Base-by-base conservation (phyloP, 2,113 vertebrate species). In the Ptilonorhynchus violaceus region DNA sequence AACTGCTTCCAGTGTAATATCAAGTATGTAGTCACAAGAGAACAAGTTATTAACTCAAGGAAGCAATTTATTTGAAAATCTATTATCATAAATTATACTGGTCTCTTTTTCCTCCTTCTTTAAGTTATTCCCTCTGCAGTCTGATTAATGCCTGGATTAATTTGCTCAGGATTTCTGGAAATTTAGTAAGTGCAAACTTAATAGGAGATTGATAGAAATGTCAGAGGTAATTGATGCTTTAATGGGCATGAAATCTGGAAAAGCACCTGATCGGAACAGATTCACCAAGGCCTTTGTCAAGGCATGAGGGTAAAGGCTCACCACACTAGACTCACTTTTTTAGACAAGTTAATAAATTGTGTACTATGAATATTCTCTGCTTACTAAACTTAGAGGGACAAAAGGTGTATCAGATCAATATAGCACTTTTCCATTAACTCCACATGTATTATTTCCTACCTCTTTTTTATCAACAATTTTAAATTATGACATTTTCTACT, bases 21-120 rank as follows among this genome's bases (percentile, higher is more conserved):
- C 77, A 86, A 77, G 64, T 60, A 37, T 31, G 37, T 42, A 72
- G 81, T 72, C 93, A 92, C 82, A 96, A 77, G 89, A 96, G 87
- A 96, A 93, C 76, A 93, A 31, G 60, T 85, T 91, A 97, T 96
- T 97, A 96, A 93, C 91, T 63, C 92, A 92, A 96, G 82, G 93
- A 96, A 93, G 89, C 63, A 80, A 96, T 95, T 97, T 94, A 80
- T 88, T 94, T 97, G 63, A 92, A 96, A 92, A 96, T 85, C 92
- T 93, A 95, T 98, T 98, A 97, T 87, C 96, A 97, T 97, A 97
- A 98, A 98, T 98, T 97, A 97, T 76, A 80, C 62, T 21, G 30
- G 30, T 73, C 21, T 50, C 87, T 88, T 92, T 93, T 55, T 89
- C 77, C 49, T 83, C 73, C 83, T 62, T 79, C 85, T 96, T 94